These are phyloP conservation scores for Sceloporus undulatus DNA, from an alignment of 2,113 vertebrate genomes.

Conservation along the genomic window DNA sequence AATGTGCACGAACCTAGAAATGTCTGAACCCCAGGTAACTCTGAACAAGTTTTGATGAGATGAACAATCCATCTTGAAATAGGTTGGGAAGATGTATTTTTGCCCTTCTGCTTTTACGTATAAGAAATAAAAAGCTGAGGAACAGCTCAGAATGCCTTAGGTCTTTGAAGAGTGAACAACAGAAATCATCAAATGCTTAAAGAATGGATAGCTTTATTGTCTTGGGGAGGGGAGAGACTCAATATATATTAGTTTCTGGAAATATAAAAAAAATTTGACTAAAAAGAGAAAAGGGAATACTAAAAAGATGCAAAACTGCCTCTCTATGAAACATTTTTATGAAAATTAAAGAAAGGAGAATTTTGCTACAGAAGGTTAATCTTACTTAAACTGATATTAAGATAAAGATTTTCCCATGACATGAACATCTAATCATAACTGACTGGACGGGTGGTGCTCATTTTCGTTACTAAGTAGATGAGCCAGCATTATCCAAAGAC, in stretches of 20 bases:
- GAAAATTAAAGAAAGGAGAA: neutral
- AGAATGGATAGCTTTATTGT: neutral
- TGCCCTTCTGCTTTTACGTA: slow-evolving; percentile 2
- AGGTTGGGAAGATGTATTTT: slow-evolving; percentile 1
- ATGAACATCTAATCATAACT: too few relatives aligned
- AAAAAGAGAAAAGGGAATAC: neutral
- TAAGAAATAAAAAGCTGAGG: neutral
- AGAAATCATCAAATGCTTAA: neutral
- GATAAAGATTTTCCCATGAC: too few relatives aligned
- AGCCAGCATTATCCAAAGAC: too few relatives aligned
- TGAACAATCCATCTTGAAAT: neutral
- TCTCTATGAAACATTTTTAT: neutral
- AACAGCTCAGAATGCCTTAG: neutral
- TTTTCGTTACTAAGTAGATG: too few relatives aligned
- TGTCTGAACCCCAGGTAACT: slow-evolving; percentile 10
- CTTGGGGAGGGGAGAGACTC: neutral
- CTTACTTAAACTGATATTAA: neutral
- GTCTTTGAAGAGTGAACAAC: neutral
- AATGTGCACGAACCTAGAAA: slow-evolving; percentile 20
- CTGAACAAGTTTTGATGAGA: slow-evolving; percentile 5
- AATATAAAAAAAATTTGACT: neutral
- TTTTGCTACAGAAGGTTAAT: too few relatives aligned
- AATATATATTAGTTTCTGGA: neutral
- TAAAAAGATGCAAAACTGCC: neutral
- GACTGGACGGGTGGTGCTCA: too few relatives aligned